Percentiles rank a stretch among this genome's conserved stretches.
These are phyloP conservation scores for Malurus leucopterus DNA, from an alignment of 2,797 vertebrate genomes.

Conservation along the genomic window DNA sequence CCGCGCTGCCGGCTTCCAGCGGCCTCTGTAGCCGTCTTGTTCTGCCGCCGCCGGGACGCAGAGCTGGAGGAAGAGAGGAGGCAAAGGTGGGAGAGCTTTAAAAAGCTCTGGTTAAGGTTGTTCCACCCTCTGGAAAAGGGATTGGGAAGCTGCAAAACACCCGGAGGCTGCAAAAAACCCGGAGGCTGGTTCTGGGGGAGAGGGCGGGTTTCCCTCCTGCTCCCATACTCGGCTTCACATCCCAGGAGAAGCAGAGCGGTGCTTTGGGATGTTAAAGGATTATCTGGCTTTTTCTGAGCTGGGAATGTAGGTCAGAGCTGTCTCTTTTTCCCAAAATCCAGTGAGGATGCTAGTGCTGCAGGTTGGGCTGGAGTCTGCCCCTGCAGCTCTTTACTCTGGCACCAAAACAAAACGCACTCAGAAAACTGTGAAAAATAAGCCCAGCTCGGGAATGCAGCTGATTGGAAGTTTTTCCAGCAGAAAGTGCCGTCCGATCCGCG, in stretches of 20 bases:
- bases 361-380: slow-evolving; percentile 29
- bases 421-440: slow-evolving; percentile 44
- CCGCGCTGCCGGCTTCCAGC: neutral
- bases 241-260: neutral
- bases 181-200: neutral
- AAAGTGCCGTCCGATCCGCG: neutral
- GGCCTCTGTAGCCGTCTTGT: slow-evolving; percentile 52
- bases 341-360: neutral
- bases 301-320: slow-evolving; percentile 1
- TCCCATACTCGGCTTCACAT: fast-evolving
- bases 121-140: slow-evolving; percentile 9
- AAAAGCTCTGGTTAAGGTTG: slow-evolving; percentile 51
- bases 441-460: slow-evolving; percentile 28
- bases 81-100: slow-evolving; percentile 57
- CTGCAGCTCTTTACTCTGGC: slow-evolving; percentile 54
- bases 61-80: slow-evolving; percentile 37
- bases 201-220: neutral
- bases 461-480: slow-evolving; percentile 43
- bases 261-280: fast-evolving
- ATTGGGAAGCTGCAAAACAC: neutral
- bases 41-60: slow-evolving; percentile 9
- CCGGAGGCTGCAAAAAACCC: neutral
- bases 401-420: slow-evolving; percentile 48
- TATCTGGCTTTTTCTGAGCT: neutral
- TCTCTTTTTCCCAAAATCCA: neutral